A percentile compares a stretch with the other conserved stretches of the same genome.
Conservation (phyloP, 2,888 invertebrate genomes). For the Pollenia griseotomentosa region DNA sequence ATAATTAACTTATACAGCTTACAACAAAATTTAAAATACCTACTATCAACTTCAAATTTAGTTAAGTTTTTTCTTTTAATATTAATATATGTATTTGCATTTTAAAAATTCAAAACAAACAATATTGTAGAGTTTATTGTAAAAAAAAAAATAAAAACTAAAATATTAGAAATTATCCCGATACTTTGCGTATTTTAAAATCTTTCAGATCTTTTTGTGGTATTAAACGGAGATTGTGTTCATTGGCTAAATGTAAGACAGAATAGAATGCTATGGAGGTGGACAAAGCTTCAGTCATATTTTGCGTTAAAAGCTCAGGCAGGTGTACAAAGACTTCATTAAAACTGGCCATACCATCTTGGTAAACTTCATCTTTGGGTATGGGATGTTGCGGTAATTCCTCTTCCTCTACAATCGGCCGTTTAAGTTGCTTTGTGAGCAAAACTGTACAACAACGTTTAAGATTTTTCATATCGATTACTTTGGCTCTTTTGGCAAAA, state of each 20-base stretch:
- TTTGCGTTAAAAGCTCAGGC: conserved; percentile 86
- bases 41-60: conserved; percentile 60
- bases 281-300: conserved; percentile 90
- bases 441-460: conserved; percentile 91
- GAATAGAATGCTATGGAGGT: conserved; percentile 92
- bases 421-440: conserved; percentile 83
- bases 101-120: conserved; percentile 63
- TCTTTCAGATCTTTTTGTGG: conserved; percentile 85
- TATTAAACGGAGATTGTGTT: conserved; percentile 87
- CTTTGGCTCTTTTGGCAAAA: conserved; percentile 93
- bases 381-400: conserved; percentile 76
- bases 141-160: conserved; percentile 20
- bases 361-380: conserved; percentile 79
- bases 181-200: conserved; percentile 84
- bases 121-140: conserved; percentile 46
- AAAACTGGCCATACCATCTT: conserved; percentile 85
- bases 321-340: conserved; percentile 86
- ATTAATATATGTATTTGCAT: conserved; percentile 49
- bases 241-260: conserved; percentile 93
- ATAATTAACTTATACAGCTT: conserved; percentile 48
- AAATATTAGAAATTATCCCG: conserved; percentile 57
- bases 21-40: conserved; percentile 51
- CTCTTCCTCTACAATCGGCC: conserved; percentile 58
- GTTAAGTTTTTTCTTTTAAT: conserved; percentile 15
- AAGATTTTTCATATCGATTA: conserved; percentile 93